phyloP scores from a whole-genome alignment of 1,140 invertebrate species.

The Achatina immaculata region DNA sequence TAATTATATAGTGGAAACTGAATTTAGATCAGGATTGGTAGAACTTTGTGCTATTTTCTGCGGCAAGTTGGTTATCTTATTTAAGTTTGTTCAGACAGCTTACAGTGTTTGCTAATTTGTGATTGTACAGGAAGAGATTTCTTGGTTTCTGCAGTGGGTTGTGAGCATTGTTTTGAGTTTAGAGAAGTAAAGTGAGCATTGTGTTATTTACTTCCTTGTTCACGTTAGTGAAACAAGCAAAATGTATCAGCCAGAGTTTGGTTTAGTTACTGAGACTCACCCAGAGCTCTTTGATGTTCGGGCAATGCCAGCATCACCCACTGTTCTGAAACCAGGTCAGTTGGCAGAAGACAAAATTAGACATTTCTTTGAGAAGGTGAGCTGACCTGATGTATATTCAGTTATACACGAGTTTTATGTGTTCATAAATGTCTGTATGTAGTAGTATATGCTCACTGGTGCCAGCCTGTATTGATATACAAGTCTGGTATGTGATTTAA shows the following conservation, averaged over 20 bases:
- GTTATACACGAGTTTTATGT: neutral
- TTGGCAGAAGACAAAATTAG: conserved; percentile 52
- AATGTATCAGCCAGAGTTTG: neutral
- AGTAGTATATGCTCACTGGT: neutral
- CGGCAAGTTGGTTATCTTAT: too few species aligned
- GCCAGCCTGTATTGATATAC: neutral
- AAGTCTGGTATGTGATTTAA: neutral
- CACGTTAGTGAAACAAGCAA: too few species aligned
- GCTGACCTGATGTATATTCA: neutral
- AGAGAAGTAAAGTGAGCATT: too few species aligned
- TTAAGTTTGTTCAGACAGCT: too few species aligned
- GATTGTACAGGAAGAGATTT: too few species aligned
- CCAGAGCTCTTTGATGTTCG: conserved; percentile 52
- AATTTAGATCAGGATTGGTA: too few species aligned
- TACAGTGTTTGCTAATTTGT: too few species aligned
- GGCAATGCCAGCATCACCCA: conserved; percentile 54
- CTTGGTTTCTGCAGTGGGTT: too few species aligned
- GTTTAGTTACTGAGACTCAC: conserved; percentile 38
- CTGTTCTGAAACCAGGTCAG: conserved; percentile 57
- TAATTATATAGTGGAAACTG: too few species aligned
- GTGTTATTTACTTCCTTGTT: too few species aligned
- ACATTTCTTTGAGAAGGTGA: conserved; percentile 65
- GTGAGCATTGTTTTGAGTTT: too few species aligned
- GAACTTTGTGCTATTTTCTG: too few species aligned
- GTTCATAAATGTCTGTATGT: neutral